phyloP scores from a whole-genome alignment of 2,888 invertebrate genomes.

The Drosophila infuscata region DNA sequence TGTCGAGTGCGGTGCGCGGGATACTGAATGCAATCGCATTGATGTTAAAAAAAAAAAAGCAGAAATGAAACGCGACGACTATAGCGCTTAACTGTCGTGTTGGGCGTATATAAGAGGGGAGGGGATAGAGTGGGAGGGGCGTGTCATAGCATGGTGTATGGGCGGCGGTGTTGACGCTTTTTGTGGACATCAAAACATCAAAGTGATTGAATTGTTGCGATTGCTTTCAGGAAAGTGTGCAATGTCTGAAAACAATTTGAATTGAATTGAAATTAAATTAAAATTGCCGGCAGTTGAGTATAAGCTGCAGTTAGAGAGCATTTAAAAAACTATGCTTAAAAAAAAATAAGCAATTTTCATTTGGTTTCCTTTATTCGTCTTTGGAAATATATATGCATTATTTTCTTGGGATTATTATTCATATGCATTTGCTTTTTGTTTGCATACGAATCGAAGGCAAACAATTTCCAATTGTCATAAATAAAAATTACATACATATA shows the following conservation, averaged over 20 bases:
- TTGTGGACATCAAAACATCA: constrained; percentile 82
- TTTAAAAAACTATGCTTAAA: constrained; percentile 17
- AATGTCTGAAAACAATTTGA: constrained; percentile 55
- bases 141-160: constrained; percentile 35
- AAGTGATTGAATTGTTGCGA: constrained; percentile 82
- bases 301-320: not conserved
- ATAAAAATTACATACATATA: constrained; percentile 55
- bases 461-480: constrained; percentile 66
- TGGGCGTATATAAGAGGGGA: constrained; percentile 23
- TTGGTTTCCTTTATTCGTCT: not conserved
- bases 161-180: constrained; percentile 50
- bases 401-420: not conserved
- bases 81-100: constrained; percentile 72
- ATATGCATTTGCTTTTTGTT: constrained; percentile 23
- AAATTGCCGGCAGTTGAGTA: constrained; percentile 54
- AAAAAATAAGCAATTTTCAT: constrained; percentile 4
- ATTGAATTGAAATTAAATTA: constrained; percentile 78
- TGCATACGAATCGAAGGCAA: constrained; percentile 14
- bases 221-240: constrained; percentile 71
- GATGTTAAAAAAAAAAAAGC: constrained; percentile 64
- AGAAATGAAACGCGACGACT: constrained; percentile 47
- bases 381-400: not conserved
- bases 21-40: constrained; percentile 74
- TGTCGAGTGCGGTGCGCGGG: constrained; percentile 35
- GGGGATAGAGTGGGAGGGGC: constrained; percentile 5